These are phyloP conservation scores for Hydrolagus affinis DNA, from an alignment of 2,113 vertebrate species.

Conservation along the genomic window DNA sequence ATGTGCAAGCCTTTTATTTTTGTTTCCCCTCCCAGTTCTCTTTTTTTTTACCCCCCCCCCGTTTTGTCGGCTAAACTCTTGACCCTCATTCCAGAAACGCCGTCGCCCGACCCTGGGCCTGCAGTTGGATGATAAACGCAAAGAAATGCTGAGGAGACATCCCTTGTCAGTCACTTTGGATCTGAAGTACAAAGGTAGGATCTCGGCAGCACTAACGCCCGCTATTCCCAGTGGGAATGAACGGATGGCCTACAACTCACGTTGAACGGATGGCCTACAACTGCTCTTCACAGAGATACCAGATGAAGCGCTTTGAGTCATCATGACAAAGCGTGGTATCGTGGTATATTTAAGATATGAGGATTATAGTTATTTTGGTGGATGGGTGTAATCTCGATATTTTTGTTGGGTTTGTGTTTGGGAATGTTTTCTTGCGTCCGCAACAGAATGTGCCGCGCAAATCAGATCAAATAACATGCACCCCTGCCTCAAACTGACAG, in stretches of 20 bases:
- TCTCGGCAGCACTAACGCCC: background rate
- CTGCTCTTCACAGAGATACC: background rate
- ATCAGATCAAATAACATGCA: too few relatives aligned
- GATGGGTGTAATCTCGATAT: too few relatives aligned
- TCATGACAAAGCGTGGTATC: background rate
- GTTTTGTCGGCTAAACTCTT: background rate
- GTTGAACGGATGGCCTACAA: too few relatives aligned
- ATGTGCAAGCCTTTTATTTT: too few relatives aligned
- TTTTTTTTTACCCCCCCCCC: too few relatives aligned
- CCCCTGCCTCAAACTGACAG: too few relatives aligned
- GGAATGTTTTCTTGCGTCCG: too few relatives aligned
- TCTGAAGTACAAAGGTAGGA: conserved; percentile 84
- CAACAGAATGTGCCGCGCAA: too few relatives aligned
- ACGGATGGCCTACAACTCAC: too few relatives aligned
- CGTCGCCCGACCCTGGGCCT: conserved; percentile 80
- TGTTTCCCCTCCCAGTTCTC: too few relatives aligned
- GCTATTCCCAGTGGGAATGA: too few relatives aligned
- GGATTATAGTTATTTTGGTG: background rate
- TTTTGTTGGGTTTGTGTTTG: too few relatives aligned
- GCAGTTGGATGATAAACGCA: conserved; percentile 90
- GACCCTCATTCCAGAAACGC: conserved; percentile 65
- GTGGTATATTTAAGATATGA: conserved; percentile 28
- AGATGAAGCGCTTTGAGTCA: background rate
- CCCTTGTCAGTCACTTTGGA: conserved; percentile 77
- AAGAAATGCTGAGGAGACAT: conserved; percentile 89